Evolutionary conservation across 1,140 invertebrate species (phyloP), one percentile per base, ranked within the genome.

Genomic region (Venturia canescens): DNA sequence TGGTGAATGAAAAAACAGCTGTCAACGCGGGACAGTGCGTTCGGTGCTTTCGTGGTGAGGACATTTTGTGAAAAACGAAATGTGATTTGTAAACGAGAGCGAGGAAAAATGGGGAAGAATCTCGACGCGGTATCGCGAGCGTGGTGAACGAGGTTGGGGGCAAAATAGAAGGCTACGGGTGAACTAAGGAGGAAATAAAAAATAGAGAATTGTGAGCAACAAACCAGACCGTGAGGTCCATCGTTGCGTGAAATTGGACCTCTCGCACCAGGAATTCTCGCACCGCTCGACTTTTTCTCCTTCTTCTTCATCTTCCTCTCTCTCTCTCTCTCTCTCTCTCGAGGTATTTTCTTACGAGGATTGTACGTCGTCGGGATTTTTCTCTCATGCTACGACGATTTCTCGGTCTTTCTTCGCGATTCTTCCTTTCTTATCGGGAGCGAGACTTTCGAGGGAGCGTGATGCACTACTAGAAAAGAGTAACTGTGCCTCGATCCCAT

Each of bases 181-280:
- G 63, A 63, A n/a, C 16, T 53, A 76, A 48, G 76, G 79, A 71
- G 48, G 81, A 83, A 81, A 66, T 23, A 63, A 38, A 21, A 21
- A 76, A 60, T 50, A 48, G 29, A 74, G 71, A 76, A 76, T n/a
- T 16, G 66, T 29, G 50, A 76, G 77, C 57, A 66, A 79, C 72
- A 83, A 83, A 83, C 83, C 83, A 81, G 84, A 87, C 81, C 84
- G 76, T 74, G 70, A 79, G 85, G 66, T 77, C 63, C 80, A 78
- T 70, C 83, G 63, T 29, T 80, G 80, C 84, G 82, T 85, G 83
- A 87, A 85, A 87, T 84, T 82, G 82, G 80, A 82, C 48, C 63
- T 80, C 60, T 80, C 78, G 69, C 83, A 82, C 70, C 76, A 79
- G 53, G 70, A 34, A 60, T 81, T 79, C 79, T 11, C 13, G 60